Base-by-base conservation (phyloP, 2,113 vertebrate species). In the Lagopus leucura region DNA sequence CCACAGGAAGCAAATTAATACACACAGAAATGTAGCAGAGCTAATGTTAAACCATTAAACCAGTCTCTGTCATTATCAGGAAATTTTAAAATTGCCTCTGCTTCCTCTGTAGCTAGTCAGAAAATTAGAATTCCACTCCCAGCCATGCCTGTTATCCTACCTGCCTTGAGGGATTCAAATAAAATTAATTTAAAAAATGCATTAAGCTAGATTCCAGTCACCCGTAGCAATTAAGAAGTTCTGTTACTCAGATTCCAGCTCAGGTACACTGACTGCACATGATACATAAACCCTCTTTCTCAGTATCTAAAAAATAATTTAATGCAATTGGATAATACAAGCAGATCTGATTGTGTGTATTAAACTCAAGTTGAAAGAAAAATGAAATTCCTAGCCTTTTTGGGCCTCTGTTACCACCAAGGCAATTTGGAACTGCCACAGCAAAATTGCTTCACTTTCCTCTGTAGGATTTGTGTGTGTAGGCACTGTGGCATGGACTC, bases 1-100 rank as follows among this genome's bases (percentile, higher is more conserved):
- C 60, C 54, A 70, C 64, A 75, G 86, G 64, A 92, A 91, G 77
- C 25, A 94, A 94, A 87, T 95, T 91, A 95, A 92, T 52, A 45
- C 70, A 58, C 24, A 52, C 25, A 74, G 52, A 88, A 93, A 73
- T 42, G 20, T 55, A 32, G 47, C 55, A 88, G 57, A 93, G 60
- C 88, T 93, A 79, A 92, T 71, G 45, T 89, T 69, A 93, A 82
- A 72, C 67, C 5, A 84, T 92, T 94, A 38, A 38, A 38, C 38
- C 34, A 63, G 50, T 25, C 54, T 88, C 57, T 8, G 2, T 71
- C 94, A 70, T 70, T 82, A 90, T 67, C 34, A 76, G 52, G 60
- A 92, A 81, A 7, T 13, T 61, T 89, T 71, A 58, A 57, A 93
- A 93, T 93, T 88, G 82, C 52, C 27, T 93, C 40, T 76, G 65